Conservation (phyloP, 2,797 vertebrate species). For the Falco rusticolus region DNA sequence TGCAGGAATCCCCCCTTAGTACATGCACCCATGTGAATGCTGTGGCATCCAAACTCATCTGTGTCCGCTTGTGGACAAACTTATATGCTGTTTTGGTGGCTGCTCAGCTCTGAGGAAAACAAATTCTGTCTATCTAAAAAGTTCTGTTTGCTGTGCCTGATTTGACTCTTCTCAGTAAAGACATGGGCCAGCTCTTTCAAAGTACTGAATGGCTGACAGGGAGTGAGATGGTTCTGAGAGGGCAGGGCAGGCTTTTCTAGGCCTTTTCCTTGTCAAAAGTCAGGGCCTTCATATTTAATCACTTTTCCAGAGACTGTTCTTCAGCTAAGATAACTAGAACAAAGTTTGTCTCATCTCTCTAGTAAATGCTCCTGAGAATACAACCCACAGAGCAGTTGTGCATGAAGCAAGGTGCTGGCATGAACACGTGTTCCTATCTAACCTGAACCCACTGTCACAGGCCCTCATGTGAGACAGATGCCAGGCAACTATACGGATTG, state of each 20-base stretch:
- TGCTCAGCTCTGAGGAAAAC: background rate
- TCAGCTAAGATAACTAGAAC: background rate
- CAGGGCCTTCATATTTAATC: background rate
- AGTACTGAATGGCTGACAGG: background rate
- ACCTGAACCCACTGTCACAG: background rate
- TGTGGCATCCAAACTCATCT: background rate
- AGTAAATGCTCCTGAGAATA: background rate
- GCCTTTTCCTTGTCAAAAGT: background rate
- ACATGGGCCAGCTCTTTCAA: background rate
- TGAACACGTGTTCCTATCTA: background rate
- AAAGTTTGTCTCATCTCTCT: background rate
- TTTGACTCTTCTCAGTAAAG: background rate
- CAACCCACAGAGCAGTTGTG: background rate
- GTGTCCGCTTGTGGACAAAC: background rate
- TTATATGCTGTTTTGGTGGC: background rate
- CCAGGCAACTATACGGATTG: background rate
- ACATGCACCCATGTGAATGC: background rate
- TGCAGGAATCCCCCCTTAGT: background rate
- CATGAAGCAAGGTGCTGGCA: background rate
- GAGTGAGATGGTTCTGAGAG: background rate
- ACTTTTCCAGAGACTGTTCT: background rate
- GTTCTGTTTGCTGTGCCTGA: background rate
- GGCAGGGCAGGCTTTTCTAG: background rate
- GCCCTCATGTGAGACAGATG: background rate
- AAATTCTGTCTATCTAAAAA: background rate